These are phyloP conservation scores for Selenia dentaria DNA, from an alignment of 2,888 invertebrate genomes.

Conservation along the genomic window DNA sequence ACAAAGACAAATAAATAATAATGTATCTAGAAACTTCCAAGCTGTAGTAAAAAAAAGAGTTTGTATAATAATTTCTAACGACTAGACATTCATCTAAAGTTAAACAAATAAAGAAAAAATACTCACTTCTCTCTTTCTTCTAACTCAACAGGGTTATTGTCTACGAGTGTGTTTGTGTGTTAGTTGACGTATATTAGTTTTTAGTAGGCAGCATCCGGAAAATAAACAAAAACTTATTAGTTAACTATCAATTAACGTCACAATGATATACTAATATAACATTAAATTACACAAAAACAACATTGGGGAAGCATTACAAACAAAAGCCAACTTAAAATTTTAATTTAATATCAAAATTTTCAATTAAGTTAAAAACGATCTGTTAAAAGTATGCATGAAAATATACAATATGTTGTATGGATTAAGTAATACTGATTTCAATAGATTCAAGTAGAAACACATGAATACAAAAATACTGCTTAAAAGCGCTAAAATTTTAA, in stretches of 20 bases:
- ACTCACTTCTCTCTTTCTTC: constrained; percentile 95
- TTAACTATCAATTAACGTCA: constrained; percentile 13
- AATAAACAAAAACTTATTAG: constrained; percentile 38
- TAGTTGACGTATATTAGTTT: constrained; percentile 66
- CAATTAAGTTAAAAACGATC: too few species aligned
- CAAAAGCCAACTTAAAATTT: neutral
- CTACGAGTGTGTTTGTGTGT: constrained; percentile 70
- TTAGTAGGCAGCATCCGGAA: constrained; percentile 79
- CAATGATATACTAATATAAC: neutral
- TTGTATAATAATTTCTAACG: constrained; percentile 18
- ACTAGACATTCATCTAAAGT: constrained; percentile 25
- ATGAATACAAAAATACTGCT: too few species aligned
- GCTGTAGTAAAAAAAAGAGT: constrained; percentile 15
- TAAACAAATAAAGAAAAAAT: constrained; percentile 18
- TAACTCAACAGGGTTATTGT: constrained; percentile 92
- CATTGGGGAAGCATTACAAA: neutral
- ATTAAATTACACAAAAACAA: neutral
- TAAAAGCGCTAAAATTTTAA: too few species aligned
- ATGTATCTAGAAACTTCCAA: constrained; percentile 30
- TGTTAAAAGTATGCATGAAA: too few species aligned
- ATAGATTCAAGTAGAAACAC: too few species aligned
- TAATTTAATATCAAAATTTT: too few species aligned
- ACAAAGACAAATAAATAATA: neutral
- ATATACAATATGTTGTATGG: too few species aligned
- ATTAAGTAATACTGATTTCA: too few species aligned